A percentile compares a stretch with the other conserved stretches of the same genome.
Conservation (phyloP, 2,888 invertebrate genomes). For the Aspidiotus destructor region DNA sequence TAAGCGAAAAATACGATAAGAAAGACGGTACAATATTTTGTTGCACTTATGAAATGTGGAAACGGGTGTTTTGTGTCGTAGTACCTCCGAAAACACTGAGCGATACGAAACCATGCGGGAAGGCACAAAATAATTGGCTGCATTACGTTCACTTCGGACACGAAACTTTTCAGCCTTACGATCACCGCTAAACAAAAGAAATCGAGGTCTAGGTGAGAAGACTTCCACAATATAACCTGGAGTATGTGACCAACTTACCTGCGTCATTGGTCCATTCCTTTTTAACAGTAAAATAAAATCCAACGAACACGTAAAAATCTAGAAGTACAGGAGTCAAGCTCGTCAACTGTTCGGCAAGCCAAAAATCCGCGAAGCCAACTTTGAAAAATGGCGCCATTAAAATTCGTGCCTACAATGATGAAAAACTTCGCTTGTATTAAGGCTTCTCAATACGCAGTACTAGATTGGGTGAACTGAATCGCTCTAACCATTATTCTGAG, state of each 20-base stretch:
- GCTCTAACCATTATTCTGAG: constrained; percentile 50
- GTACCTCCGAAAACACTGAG: constrained; percentile 73
- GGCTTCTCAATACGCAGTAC: too few relatives aligned
- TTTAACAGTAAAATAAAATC: constrained; percentile 59
- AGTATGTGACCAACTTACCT: constrained; percentile 23
- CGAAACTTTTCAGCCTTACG: neutral
- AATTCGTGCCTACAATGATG: constrained; percentile 48
- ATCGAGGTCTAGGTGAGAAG: too few relatives aligned
- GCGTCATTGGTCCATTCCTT: constrained; percentile 48
- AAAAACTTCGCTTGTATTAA: too few relatives aligned
- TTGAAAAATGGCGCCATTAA: constrained; percentile 64
- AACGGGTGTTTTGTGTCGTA: constrained; percentile 66
- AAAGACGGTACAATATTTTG: constrained; percentile 67
- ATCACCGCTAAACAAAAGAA: too few relatives aligned
- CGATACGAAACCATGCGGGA: constrained; percentile 77
- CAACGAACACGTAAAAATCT: constrained; percentile 69
- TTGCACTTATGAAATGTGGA: constrained; percentile 76
- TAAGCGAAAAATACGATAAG: constrained; percentile 55
- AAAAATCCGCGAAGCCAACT: constrained; percentile 75
- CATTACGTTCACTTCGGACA: constrained; percentile 24
- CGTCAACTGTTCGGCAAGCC: constrained; percentile 76
- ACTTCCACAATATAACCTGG: too few relatives aligned
- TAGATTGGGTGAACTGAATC: neutral
- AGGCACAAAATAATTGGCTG: constrained; percentile 61
- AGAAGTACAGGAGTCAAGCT: constrained; percentile 64